Conservation (phyloP, 1,140 invertebrate genomes). For the Neodiprion fabricii region DNA sequence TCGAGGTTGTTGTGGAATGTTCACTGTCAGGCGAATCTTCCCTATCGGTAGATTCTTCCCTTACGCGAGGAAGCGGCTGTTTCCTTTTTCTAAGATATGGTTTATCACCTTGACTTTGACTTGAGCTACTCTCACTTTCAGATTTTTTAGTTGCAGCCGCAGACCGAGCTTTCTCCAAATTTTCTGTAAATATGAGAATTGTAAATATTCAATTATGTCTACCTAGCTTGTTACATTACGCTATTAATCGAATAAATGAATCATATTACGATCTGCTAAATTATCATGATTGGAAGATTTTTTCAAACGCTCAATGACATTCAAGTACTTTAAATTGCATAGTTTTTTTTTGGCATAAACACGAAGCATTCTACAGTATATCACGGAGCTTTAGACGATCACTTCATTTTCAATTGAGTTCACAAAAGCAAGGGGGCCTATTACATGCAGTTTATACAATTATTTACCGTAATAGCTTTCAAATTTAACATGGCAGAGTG, state of each 20-base stretch:
- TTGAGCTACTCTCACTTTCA: not conserved
- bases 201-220: too few relatives aligned
- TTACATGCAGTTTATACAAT: not conserved
- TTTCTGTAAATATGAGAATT: not conserved
- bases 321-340: not conserved
- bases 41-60: not conserved
- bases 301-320: not conserved
- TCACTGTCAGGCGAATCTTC: not conserved
- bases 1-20: not conserved
- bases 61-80: not conserved
- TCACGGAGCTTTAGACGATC: not conserved
- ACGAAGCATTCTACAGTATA: not conserved
- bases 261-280: too few relatives aligned
- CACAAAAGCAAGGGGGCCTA: not conserved
- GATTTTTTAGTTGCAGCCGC: not conserved
- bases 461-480: not conserved
- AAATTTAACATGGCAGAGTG: not conserved
- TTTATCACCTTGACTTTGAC: not conserved
- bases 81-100: not conserved
- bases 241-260: too few relatives aligned
- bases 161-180: not conserved
- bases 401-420: not conserved
- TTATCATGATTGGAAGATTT: not conserved
- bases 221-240: too few relatives aligned
- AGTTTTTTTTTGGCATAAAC: not conserved